These are phyloP conservation scores for Ormyrus nitidulus DNA, from an alignment of 2,888 invertebrate genomes.

Conservation along the genomic window DNA sequence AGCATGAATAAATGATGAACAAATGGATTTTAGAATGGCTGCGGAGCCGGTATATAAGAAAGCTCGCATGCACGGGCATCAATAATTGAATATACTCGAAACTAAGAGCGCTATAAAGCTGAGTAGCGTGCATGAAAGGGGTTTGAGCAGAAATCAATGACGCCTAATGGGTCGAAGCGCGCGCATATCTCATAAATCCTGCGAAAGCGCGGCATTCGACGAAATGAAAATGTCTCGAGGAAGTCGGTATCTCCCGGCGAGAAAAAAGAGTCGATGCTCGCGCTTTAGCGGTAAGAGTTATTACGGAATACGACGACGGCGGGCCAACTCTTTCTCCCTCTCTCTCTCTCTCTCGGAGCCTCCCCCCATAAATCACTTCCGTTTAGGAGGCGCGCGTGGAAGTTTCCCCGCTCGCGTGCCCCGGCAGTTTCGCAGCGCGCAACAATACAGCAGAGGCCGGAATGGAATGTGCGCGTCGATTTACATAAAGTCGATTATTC, in stretches of 20 bases:
- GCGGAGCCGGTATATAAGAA: too few relatives aligned
- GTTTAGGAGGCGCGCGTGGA: neutral
- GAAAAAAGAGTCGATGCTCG: neutral
- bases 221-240: too few relatives aligned
- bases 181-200: too few relatives aligned
- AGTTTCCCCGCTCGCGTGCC: too few relatives aligned
- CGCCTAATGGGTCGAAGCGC: too few relatives aligned
- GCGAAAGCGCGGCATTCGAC: too few relatives aligned
- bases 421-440: neutral
- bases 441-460: too few relatives aligned
- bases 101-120: neutral
- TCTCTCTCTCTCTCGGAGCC: too few relatives aligned
- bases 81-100: slow-evolving; percentile 1
- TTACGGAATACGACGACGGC: neutral
- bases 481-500: slow-evolving; percentile 45
- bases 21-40: too few relatives aligned
- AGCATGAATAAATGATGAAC: too few relatives aligned
- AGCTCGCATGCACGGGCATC: neutral
- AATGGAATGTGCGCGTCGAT: slow-evolving; percentile 19
- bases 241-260: too few relatives aligned
- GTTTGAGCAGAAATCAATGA: too few relatives aligned
- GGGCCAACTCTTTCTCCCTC: neutral
- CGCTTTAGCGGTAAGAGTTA: neutral
- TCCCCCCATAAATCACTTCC: slow-evolving; percentile 26
- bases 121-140: neutral